These are phyloP conservation scores for Pempheris klunzingeri DNA, from an alignment of 2,797 vertebrate genomes.

Conservation along the genomic window DNA sequence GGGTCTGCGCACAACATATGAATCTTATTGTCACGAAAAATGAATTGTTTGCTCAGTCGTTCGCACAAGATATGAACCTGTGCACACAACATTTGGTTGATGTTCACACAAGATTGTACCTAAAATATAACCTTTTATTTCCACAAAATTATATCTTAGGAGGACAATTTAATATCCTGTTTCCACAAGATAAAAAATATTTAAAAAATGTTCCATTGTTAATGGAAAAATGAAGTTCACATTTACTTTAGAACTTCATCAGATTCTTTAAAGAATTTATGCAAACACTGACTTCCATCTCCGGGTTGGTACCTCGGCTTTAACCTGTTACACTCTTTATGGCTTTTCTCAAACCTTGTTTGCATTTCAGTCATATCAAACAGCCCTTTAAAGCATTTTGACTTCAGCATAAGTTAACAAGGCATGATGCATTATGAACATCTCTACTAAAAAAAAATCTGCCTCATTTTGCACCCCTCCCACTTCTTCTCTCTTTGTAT, in stretches of 20 bases:
- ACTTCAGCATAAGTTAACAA: constrained; percentile 14
- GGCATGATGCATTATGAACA: constrained; percentile 33
- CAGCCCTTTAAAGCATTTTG: constrained; percentile 4
- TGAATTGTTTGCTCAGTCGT: too few relatives aligned
- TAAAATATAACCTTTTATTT: neutral
- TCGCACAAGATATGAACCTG: neutral
- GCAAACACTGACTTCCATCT: neutral
- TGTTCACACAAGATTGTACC: neutral
- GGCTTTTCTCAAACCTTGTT: neutral
- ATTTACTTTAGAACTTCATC: neutral
- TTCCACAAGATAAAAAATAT: neutral
- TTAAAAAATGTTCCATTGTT: neutral
- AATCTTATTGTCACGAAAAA: too few relatives aligned
- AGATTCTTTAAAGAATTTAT: neutral
- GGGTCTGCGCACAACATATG: neutral
- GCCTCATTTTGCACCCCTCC: constrained; percentile 14
- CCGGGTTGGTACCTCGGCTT: neutral
- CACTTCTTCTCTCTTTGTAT: constrained; percentile 22
- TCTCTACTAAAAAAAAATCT: constrained; percentile 4
- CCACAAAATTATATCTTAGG: neutral
- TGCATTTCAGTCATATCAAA: constrained; percentile 5
- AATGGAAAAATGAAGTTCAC: neutral
- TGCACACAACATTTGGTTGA: neutral
- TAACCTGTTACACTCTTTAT: neutral
- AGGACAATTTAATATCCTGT: neutral